Conservation (phyloP, 2,888 invertebrate genomes). For the Heliconius cydno region DNA sequence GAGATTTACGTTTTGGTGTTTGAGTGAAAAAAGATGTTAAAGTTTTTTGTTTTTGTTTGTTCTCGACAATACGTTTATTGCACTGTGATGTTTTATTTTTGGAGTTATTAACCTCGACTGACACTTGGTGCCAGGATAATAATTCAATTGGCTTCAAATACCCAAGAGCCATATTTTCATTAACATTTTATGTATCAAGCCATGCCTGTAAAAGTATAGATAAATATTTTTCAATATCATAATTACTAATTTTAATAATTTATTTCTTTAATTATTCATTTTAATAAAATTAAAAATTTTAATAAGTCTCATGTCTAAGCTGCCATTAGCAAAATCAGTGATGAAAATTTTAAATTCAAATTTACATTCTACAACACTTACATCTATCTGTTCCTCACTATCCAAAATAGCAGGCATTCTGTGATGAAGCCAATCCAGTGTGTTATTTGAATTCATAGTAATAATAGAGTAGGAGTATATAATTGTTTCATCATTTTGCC, state of each 20-base stretch:
- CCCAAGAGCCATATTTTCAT: slow-evolving; percentile 77
- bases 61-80: slow-evolving; percentile 75
- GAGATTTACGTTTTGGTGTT: slow-evolving; percentile 64
- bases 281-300: neutral
- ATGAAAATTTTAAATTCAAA: too few relatives aligned
- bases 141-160: slow-evolving; percentile 81
- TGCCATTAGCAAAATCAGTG: too few relatives aligned
- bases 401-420: slow-evolving; percentile 92
- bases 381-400: slow-evolving; percentile 85
- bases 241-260: neutral
- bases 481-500: slow-evolving; percentile 83
- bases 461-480: slow-evolving; percentile 90
- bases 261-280: neutral
- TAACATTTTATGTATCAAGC: slow-evolving; percentile 84
- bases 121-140: slow-evolving; percentile 88
- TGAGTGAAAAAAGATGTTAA: slow-evolving; percentile 73
- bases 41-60: slow-evolving; percentile 71
- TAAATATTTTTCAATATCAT: neutral
- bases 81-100: slow-evolving; percentile 85
- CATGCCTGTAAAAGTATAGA: slow-evolving; percentile 81
- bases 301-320: neutral
- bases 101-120: slow-evolving; percentile 88
- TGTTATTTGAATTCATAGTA: slow-evolving; percentile 88
- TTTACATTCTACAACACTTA: slow-evolving; percentile 52
- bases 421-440: slow-evolving; percentile 89